phyloP scores from a whole-genome alignment of 2,113 vertebrate species.

The Centropus bengalensis region DNA sequence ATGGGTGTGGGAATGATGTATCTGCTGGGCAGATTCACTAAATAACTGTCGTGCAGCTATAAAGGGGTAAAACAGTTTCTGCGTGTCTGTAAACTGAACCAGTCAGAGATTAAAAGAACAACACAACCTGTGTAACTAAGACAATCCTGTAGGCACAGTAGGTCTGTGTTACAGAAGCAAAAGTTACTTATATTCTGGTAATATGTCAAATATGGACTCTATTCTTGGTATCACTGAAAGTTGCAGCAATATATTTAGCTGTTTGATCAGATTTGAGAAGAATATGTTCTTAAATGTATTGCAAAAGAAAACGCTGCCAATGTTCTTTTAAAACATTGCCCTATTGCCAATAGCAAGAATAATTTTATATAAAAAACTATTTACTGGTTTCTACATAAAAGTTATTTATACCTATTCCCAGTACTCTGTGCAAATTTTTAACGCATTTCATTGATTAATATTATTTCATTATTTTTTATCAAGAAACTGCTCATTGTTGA shows the following conservation, averaged over 20 bases:
- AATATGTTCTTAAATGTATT: neutral
- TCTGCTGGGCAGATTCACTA: neutral
- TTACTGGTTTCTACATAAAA: neutral
- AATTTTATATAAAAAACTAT: neutral
- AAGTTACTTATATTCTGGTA: neutral
- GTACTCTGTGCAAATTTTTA: neutral
- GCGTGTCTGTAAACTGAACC: neutral
- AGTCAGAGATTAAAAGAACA: neutral
- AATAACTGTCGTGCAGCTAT: neutral
- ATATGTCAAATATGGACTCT: neutral
- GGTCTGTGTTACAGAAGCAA: neutral
- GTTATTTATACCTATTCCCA: neutral
- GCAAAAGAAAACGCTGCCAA: neutral
- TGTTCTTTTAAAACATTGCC: neutral
- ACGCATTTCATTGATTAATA: neutral
- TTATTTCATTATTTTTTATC: neutral
- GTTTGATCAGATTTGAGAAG: neutral
- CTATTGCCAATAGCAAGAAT: neutral
- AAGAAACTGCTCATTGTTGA: neutral
- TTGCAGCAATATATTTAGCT: neutral
- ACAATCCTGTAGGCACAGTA: neutral
- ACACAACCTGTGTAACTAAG: neutral
- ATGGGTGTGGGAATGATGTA: neutral
- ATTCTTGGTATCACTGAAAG: neutral
- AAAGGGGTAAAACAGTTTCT: neutral